phyloP scores from a whole-genome alignment of 2,113 vertebrate genomes.

The Pantherophis guttatus region DNA sequence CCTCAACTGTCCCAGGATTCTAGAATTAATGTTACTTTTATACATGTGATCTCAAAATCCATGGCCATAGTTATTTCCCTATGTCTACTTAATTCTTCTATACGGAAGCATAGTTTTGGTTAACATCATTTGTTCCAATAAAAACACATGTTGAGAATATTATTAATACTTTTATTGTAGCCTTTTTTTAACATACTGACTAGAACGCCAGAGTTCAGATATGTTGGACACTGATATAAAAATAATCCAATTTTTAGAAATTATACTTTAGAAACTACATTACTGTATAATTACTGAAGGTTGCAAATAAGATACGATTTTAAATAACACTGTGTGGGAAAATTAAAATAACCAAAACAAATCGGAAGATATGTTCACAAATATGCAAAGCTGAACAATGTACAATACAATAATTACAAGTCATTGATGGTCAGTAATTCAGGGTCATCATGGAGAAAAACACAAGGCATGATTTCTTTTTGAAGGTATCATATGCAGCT shows the following conservation, averaged over 20 bases:
- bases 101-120: not conserved
- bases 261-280: slow-evolving; percentile 73
- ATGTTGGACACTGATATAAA: slow-evolving; percentile 74
- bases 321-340: slow-evolving; percentile 73
- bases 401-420: slow-evolving; percentile 40
- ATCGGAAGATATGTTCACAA: slow-evolving; percentile 56
- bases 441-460: slow-evolving; percentile 48
- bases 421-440: slow-evolving; percentile 38
- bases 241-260: slow-evolving; percentile 79
- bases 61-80: not conserved
- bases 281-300: slow-evolving; percentile 74
- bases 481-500: slow-evolving; percentile 22
- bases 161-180: slow-evolving; percentile 74
- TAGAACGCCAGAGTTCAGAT: slow-evolving; percentile 78
- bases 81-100: not conserved
- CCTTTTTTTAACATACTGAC: slow-evolving; percentile 68
- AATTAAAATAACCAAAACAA: slow-evolving; percentile 54
- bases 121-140: not conserved
- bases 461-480: slow-evolving; percentile 36
- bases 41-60: not conserved
- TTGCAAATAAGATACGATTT: slow-evolving; percentile 73
- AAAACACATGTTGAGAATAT: slow-evolving; percentile 42
- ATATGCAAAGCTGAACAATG: slow-evolving; percentile 42
- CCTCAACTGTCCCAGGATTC: not conserved
- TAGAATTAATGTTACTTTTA: not conserved